Percentiles rank a stretch among this genome's conserved stretches.
phyloP scores from a whole-genome alignment of 2,113 vertebrate genomes.

The Lamprotornis superbus region DNA sequence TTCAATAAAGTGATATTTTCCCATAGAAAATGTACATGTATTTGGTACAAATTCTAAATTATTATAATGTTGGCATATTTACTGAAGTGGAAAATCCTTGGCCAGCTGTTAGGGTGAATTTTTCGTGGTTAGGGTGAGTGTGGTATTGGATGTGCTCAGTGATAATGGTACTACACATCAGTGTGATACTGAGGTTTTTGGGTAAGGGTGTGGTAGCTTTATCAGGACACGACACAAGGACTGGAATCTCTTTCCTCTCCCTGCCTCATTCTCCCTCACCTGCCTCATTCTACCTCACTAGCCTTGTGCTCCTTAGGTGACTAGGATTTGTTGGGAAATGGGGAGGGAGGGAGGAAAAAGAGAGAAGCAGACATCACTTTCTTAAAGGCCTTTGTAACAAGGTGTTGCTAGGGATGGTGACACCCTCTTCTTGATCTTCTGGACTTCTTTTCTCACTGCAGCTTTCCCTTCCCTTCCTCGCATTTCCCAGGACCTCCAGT shows the following conservation, averaged over 20 bases:
- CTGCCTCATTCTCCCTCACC: background rate
- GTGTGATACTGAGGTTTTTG: background rate
- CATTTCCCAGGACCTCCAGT: background rate
- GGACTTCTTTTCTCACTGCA: background rate
- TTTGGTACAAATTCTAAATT: background rate
- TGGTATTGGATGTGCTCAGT: background rate
- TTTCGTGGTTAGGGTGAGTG: background rate
- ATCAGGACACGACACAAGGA: background rate
- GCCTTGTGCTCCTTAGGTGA: background rate
- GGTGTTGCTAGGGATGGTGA: background rate
- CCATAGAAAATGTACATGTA: background rate
- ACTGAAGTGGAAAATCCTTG: background rate
- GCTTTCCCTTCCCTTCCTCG: background rate
- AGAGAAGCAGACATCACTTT: background rate
- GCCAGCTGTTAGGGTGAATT: background rate
- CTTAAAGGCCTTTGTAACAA: background rate
- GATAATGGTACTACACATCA: background rate
- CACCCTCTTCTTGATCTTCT: background rate
- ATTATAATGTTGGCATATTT: background rate
- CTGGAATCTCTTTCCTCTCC: background rate
- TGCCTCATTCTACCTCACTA: background rate
- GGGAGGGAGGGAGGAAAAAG: background rate
- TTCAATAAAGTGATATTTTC: background rate
- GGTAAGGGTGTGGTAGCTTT: background rate
- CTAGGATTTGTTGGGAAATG: background rate